Base-by-base conservation (phyloP, 2,888 invertebrate species). In the Diplolepis rosae region DNA sequence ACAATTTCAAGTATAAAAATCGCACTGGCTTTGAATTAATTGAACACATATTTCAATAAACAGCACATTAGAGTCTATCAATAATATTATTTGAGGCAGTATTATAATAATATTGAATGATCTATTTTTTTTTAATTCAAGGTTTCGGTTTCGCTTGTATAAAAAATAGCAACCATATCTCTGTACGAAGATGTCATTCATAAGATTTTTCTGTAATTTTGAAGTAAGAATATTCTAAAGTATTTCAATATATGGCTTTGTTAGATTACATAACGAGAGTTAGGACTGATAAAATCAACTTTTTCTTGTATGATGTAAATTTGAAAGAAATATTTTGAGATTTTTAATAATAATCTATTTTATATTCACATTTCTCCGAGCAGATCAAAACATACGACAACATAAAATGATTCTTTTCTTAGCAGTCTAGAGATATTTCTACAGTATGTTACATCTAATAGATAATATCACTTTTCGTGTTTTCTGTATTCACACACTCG, bases 61-160 rank as follows among this genome's bases (percentile, higher is more conserved):
- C 11, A 42, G 22, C 27, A 61, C 7, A n/a, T n/a, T 61, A 42
- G 27, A 39, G n/a, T 35, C 39, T 39, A 61, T 22, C 51, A 65
- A 69, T 45, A 50, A 61, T 61, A 70, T 30, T 30, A 48, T 67
- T 65, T 67, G 48, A 52, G 15, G 69, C 50, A 42, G 68, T 42
- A 69, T 66, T 61, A n/a, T 65, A 30, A 18, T 67, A 75, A 71
- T 71, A 67, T 69, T 32, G 61, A 67, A 69, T 67, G 45, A 51
- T 39, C 45, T 56, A 66, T 67, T 69, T 66, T 65, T 69, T 30
- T 65, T 71, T 65, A 27, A 15, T 42, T 18, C 24, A 66, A 66
- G 15, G 13, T 15, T 24, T 50, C 52, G 24, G 52, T 39, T 67
- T 52, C 13, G n/a, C 27, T 52, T 32, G n/a, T 52, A 15, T 28